Base-by-base conservation (phyloP, 2,888 invertebrate genomes). In the Synergus itoensis region DNA sequence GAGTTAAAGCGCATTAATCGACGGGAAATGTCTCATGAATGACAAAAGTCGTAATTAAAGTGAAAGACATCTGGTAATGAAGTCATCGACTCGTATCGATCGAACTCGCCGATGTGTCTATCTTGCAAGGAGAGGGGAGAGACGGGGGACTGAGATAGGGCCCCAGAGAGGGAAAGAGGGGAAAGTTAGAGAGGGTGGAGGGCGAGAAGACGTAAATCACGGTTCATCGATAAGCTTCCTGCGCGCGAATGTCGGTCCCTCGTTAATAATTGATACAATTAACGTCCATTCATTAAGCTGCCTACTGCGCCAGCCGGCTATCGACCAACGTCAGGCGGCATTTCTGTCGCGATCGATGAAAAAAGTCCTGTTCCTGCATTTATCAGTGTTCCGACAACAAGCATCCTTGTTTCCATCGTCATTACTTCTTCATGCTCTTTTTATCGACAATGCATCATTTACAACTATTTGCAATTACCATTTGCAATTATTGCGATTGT, bases 181-280 rank as follows among this genome's bases (percentile, higher is more conserved):
- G 64, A 62, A 40, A 60, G 28, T 41, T 69, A 14, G 75, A 79
- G 77, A 77, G 62, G 73, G 75, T 73, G 67, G 60, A 21, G 62
- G 76, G 73, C 80, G 80, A 41, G 45, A 80, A 76, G 81, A 65
- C 89, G 89, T 90, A 89, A 91, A 90, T 91, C 90, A 91, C 84
- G 83, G 85, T 79, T 84, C 86, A 88, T 88, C 89, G 90, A 90
- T 90, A 91, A 90, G 88, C 83, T 82, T 83, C 82, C 86, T 83
- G 76, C 83, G 86, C 84, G 83, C 85, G 83, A 87, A 79, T 86
- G 85, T 83, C 81, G 83, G 84, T 88, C 87, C 88, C 88, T 89
- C 89, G 88, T 89, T 90, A 89, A 91, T 90, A 89, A 90, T 90
- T 90, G 89, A 91, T 90, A 90, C 90, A 91, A 91, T 91, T 91